These are phyloP conservation scores for Noctua janthe DNA, from an alignment of 2,888 invertebrate species.

Conservation along the genomic window DNA sequence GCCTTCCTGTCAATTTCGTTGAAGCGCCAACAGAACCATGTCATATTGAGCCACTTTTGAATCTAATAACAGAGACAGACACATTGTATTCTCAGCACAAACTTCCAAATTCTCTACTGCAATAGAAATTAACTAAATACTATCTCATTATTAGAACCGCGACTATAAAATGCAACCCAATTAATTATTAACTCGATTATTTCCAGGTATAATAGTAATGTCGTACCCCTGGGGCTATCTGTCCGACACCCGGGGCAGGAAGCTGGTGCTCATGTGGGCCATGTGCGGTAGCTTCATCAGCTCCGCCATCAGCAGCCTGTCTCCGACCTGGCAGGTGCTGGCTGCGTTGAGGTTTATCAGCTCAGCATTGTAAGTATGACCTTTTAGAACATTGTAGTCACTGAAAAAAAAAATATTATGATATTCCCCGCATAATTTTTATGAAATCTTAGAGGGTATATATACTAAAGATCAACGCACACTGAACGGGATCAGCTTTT, in stretches of 20 bases:
- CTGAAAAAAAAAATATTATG: neutral
- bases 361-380: constrained; percentile 81
- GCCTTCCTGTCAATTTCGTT: neutral
- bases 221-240: constrained; percentile 87
- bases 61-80: neutral
- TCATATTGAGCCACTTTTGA: neutral
- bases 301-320: constrained; percentile 80
- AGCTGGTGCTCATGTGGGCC: constrained; percentile 82
- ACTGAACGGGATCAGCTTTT: no score
- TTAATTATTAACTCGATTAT: neutral
- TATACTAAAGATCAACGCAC: neutral
- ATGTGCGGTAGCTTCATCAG: constrained; percentile 83
- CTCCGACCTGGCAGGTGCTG: constrained; percentile 83
- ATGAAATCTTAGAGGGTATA: neutral
- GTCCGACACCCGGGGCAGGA: constrained; percentile 83
- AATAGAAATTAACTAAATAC: neutral
- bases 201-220: constrained; percentile 84
- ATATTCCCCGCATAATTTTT: neutral
- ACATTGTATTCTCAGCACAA: neutral
- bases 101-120: no score
- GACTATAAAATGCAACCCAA: neutral
- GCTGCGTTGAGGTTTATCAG: constrained; percentile 82
- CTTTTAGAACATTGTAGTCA: neutral
- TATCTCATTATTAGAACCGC: neutral
- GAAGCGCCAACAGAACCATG: neutral